Conservation (phyloP, 2,113 vertebrate species). For the Vidua chalybeata region DNA sequence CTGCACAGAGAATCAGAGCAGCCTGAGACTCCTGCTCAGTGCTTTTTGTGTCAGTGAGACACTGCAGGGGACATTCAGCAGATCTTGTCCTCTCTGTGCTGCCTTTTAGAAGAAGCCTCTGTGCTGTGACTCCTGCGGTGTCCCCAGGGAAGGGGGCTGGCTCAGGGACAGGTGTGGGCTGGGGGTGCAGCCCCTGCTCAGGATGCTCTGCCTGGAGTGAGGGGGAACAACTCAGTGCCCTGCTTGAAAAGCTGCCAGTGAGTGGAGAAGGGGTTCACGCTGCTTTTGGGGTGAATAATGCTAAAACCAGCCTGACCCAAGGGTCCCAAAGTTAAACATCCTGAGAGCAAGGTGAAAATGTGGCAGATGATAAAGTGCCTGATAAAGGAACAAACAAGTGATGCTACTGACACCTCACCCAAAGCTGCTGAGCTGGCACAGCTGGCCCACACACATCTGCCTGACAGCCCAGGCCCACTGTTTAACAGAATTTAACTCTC, state of each 20-base stretch:
- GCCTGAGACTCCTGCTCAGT: neutral
- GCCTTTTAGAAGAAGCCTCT: neutral
- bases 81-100: neutral
- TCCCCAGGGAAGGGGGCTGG: neutral
- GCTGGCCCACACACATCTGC: neutral
- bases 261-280: neutral
- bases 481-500: too few relatives aligned
- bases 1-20: neutral
- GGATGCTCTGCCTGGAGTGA: neutral
- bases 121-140: fast-evolving
- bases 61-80: neutral
- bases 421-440: neutral
- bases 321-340: neutral
- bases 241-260: neutral
- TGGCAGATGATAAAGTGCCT: neutral
- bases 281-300: neutral
- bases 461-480: neutral
- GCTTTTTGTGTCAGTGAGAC: neutral
- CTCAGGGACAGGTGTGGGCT: neutral
- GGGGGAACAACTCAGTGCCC: neutral
- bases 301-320: neutral
- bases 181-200: neutral
- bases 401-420: neutral
- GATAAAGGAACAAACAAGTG: neutral
- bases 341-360: neutral